Percentiles rank a stretch among this genome's conserved stretches.
These are phyloP conservation scores for Chrysopilus asiliformis DNA, from an alignment of 2,888 invertebrate species.

Conservation along the genomic window DNA sequence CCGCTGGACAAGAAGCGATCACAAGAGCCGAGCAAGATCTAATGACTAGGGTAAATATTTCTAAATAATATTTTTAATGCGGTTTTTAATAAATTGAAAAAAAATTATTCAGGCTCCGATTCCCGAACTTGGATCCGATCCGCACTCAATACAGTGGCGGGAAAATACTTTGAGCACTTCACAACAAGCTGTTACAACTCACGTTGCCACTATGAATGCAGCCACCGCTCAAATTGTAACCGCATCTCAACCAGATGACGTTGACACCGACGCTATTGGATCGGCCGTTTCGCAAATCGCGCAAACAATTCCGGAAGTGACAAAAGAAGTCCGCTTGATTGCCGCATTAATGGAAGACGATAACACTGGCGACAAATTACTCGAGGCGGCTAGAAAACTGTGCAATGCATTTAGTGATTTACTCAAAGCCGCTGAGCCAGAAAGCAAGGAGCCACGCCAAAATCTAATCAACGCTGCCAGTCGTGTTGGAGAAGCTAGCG, in stretches of 20 bases:
- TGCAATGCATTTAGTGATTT: constrained; percentile 92
- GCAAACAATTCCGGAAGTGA: constrained; percentile 91
- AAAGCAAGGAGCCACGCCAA: constrained; percentile 85
- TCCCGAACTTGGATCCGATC: constrained; percentile 69
- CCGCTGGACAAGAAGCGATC: constrained; percentile 77
- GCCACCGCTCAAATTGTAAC: constrained; percentile 96
- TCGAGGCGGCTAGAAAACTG: constrained; percentile 84
- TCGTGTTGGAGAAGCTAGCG: constrained; percentile 91
- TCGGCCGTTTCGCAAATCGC: constrained; percentile 96
- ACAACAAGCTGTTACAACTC: constrained; percentile 91
- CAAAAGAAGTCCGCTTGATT: constrained; percentile 63
- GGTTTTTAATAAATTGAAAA: constrained; percentile 16
- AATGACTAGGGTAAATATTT: constrained; percentile 34
- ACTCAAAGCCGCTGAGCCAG: constrained; percentile 89
- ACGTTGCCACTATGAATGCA: constrained; percentile 98
- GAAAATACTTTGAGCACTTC: constrained; percentile 87
- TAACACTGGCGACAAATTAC: constrained; percentile 65
- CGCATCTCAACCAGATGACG: constrained; percentile 77
- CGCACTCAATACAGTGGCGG: constrained; percentile 84
- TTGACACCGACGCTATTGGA: constrained; percentile 91
- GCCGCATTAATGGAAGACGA: constrained; percentile 89
- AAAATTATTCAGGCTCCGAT: constrained; percentile 31
- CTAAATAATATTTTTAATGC: neutral
- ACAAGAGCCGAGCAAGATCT: constrained; percentile 72
- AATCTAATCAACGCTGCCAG: constrained; percentile 89